Evolutionary conservation across 2,797 vertebrate species (phyloP), one percentile per base, ranked within the genome.

Genomic region (Scleropages formosus): DNA sequence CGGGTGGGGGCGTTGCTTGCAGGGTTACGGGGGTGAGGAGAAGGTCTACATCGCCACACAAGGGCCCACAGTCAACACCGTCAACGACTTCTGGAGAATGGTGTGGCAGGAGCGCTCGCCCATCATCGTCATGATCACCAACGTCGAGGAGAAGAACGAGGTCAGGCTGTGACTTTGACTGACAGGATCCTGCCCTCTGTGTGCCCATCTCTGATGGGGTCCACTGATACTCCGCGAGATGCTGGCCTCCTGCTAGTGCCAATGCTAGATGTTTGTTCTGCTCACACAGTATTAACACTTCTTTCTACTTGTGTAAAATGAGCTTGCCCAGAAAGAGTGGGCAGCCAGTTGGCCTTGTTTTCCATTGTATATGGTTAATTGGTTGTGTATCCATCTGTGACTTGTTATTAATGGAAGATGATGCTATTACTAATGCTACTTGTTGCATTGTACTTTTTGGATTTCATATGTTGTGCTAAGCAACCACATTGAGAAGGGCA

Each of bases 121-220:
- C 75, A 96, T 98, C 84, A 95, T 99, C 71, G 96, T 98, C 85
- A 99, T 99, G 97, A 98, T 99, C 90, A 99, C 97, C 83, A 99
- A 98, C 86, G 95, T 98, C 80, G 96, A 99, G 85, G 98, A 99
- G 87, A 98, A 96, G 89, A 99, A 98, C 0, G 98, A 99, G 95
- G 98, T 98, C 86, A 86, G 86, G 74, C 56, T 58, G 12, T 56
- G 9, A 24, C 27, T 72, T 59, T 44, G 69, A 60, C 56, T 9
- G 70, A 27, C 46, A 13, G 24, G 18, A 22, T 1, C 18, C 47
- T 69, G 46, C 20, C 56, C 49, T 1, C 11, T n/a, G 8, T 56
- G 12, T 10, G 7, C 49, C 49, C 22, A 8, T 16, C 10, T 47
- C 27, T 65, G 4, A 18, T 18, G n/a, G 1, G 46, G 24, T 22